A percentile compares a stretch with the other conserved stretches of the same genome.
Conservation (phyloP, 2,113 vertebrate species). For the Pelmatolapia mariae region DNA sequence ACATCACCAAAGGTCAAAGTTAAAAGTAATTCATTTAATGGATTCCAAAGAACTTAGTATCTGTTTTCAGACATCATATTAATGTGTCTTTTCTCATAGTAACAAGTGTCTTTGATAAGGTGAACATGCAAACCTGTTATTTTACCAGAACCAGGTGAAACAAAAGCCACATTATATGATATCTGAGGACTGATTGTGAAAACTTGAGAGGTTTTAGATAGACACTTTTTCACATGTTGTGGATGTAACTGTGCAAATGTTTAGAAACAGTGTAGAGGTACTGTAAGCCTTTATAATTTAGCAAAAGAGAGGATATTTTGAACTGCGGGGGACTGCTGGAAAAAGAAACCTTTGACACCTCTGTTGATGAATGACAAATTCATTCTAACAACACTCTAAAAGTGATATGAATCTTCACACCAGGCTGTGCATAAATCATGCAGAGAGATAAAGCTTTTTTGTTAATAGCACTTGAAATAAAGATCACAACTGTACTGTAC, state of each 20-base stretch:
- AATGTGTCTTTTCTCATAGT: not conserved
- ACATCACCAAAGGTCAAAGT: not conserved
- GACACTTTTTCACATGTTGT: not conserved
- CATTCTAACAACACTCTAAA: not conserved
- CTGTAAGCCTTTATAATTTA: not conserved
- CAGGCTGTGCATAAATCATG: not conserved
- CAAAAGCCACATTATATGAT: not conserved
- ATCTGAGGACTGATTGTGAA: not conserved
- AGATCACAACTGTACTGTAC: not conserved
- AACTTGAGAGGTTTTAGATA: not conserved
- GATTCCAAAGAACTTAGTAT: not conserved
- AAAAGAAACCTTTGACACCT: not conserved
- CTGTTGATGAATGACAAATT: not conserved
- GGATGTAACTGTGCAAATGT: not conserved
- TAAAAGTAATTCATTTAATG: not conserved
- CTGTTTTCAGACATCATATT: not conserved
- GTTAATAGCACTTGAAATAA: not conserved
- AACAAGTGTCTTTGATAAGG: rapidly evolving
- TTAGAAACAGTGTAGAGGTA: not conserved
- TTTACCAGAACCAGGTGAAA: not conserved
- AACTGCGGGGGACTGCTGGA: not conserved
- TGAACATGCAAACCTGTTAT: not conserved
- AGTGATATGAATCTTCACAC: not conserved
- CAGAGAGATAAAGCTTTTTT: not conserved
- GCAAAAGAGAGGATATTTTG: not conserved